Conservation (phyloP, 2,888 invertebrate genomes). For the Ophioninae sp. region DNA sequence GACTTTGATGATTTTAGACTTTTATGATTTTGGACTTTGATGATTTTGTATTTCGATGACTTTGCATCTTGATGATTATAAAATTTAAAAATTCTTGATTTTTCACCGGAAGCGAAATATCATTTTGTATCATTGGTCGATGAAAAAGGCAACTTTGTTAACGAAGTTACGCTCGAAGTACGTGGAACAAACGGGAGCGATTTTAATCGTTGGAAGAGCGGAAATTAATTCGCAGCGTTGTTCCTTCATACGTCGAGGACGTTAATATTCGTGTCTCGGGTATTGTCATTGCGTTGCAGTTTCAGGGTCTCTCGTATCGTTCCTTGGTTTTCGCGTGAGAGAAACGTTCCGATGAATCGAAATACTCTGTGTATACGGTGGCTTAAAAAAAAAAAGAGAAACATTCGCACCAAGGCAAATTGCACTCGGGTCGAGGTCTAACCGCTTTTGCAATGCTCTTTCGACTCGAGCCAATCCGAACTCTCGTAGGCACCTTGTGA, state of each 20-base stretch:
- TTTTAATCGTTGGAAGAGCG: slow-evolving; percentile 8
- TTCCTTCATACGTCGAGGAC: not conserved
- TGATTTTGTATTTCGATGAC: no score
- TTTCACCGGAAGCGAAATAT: no score
- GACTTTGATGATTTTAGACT: no score
- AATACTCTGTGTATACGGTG: not conserved
- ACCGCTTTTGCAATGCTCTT: slow-evolving; percentile 18
- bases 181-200: not conserved
- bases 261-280: not conserved
- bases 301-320: slow-evolving; percentile 30
- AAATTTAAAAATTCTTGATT: no score
- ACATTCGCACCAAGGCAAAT: slow-evolving; percentile 59
- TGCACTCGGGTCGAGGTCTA: slow-evolving; percentile 60
- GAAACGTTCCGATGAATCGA: slow-evolving; percentile 39
- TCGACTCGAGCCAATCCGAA: no score
- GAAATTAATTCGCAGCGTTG: slow-evolving; percentile 10
- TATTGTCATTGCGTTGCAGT: slow-evolving; percentile 24
- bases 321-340: slow-evolving; percentile 57
- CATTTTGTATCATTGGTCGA: no score
- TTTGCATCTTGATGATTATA: no score
- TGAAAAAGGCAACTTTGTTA: no score
- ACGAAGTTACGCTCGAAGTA: no score
- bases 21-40: no score
- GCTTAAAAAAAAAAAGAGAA: not conserved
- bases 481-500: no score